Evolutionary conservation across 2,888 invertebrate genomes (phyloP), one percentile per base, ranked within the genome.

Genomic region (Agonopterix heracliana): DNA sequence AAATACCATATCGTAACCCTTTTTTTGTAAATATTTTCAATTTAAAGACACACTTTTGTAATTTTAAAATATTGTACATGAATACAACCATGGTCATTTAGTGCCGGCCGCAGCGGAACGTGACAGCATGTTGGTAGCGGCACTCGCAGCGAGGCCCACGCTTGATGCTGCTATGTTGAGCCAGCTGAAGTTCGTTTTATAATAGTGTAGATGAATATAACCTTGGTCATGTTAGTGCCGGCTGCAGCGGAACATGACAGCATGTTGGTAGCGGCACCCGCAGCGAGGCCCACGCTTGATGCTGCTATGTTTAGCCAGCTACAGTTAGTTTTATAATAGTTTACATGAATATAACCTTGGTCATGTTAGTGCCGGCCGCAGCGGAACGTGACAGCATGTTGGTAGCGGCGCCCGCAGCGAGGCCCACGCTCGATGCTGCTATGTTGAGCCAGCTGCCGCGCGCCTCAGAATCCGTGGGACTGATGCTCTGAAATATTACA

Each of bases 401-500:
- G 57, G 78, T 81, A 1, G 91, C 90, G 0, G 90, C 90, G 5
- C 89, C 89, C 0, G 90, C 90, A 0, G 86, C 84, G 5, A 91
- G 75, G 0, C 91, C 90, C 0, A 90, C 80, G 42, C 88, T 78
- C 0, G 90, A 90, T 1, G 90, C 90, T 0, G 89, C 82, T 41
- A 91, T 90, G 66, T 90, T 91, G 34, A 91, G 59, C 81, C 91
- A 91, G 47, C 90, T 90, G 44, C 89, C 89, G n/a, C 91, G 81
- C 0, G 91, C 90, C 51, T 91, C 91, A 0, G 89, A 65, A 60
- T 91, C 87, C 26, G 72, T 74, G 0, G 90, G 81, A 55, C 88
- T 89, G 46, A 91, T 78, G 11, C 66, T 80, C 89, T 90, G 61
- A 1, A 51, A 57, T 7, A 7, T 26, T 26, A 26, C 26, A 26